Evolutionary conservation across 1,140 invertebrate genomes (phyloP).

Genomic region (Drosophila arawakana): DNA sequence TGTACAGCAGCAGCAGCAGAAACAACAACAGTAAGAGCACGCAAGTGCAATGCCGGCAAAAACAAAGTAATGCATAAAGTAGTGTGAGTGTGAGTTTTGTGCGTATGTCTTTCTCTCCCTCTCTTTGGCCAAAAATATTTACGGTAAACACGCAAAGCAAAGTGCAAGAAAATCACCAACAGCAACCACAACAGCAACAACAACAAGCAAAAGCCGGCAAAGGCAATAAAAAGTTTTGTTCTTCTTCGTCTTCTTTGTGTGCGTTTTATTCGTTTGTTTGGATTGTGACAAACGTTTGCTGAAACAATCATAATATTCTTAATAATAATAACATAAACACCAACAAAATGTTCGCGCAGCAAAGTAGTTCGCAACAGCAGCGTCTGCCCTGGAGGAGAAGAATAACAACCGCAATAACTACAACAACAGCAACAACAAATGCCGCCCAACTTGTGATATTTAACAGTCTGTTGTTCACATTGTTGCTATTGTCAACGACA

Average conservation of each 20-base stretch:
- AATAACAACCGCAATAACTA: slow-evolving; percentile 25
- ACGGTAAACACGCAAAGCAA: slow-evolving; percentile 49
- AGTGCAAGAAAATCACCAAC: slow-evolving; percentile 46
- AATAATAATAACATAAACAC: slow-evolving; percentile 43
- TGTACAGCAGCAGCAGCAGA: slow-evolving; percentile 54
- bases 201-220: slow-evolving; percentile 45
- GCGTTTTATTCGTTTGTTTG: slow-evolving; percentile 4
- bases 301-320: slow-evolving; percentile 23
- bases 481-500: slow-evolving; percentile 23
- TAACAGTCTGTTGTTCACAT: slow-evolving; percentile 39
- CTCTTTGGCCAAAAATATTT: slow-evolving; percentile 53
- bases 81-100: slow-evolving; percentile 45
- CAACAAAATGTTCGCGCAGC: slow-evolving; percentile 27
- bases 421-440: slow-evolving; percentile 38
- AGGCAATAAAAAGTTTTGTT: slow-evolving; percentile 28
- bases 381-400: slow-evolving; percentile 51
- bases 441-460: slow-evolving; percentile 62
- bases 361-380: slow-evolving; percentile 22
- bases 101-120: slow-evolving; percentile 26
- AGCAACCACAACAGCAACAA: slow-evolving; percentile 15
- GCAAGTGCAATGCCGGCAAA: slow-evolving; percentile 63
- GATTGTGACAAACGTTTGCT: slow-evolving; percentile 34
- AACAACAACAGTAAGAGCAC: slow-evolving; percentile 32
- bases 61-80: slow-evolving; percentile 60
- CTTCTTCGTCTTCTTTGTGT: slow-evolving; percentile 4